Conservation (phyloP, 2,797 vertebrate species). For the Cygnus olor region DNA sequence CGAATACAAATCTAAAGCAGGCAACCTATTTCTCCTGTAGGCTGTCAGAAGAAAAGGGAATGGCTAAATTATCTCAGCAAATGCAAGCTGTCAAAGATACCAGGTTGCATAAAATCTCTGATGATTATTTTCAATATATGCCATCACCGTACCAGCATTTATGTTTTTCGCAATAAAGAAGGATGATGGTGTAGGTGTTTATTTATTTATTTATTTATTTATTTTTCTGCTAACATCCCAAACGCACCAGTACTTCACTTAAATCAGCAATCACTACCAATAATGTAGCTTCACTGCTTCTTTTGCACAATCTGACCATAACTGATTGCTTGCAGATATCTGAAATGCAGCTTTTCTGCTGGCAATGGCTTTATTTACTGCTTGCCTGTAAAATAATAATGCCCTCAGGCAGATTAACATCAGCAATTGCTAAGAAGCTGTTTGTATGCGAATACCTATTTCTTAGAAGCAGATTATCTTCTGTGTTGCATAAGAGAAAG, state of each 20-base stretch:
- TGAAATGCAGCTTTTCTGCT: constrained; percentile 25
- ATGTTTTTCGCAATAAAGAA: background rate
- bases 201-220: too few relatives aligned
- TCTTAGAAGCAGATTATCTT: constrained; percentile 14
- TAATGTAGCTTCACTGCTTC: background rate
- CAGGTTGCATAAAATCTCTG: background rate
- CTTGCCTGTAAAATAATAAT: background rate
- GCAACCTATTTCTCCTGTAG: background rate
- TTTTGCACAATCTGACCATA: background rate
- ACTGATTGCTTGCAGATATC: background rate
- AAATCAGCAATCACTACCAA: background rate
- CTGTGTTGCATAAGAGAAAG: background rate
- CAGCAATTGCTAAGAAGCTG: constrained; percentile 29
- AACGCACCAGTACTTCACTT: background rate
- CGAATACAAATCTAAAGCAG: background rate
- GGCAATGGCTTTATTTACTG: constrained; percentile 21
- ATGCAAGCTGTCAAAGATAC: background rate
- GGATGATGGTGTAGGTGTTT: background rate
- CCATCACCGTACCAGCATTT: background rate
- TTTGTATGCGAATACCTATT: background rate
- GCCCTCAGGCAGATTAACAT: constrained; percentile 1
- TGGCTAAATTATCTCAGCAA: background rate
- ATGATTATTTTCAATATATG: background rate
- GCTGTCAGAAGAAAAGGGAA: background rate
- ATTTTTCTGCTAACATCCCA: background rate